Conservation (phyloP, 2,113 vertebrate species). For the Pampusana beccarii region DNA sequence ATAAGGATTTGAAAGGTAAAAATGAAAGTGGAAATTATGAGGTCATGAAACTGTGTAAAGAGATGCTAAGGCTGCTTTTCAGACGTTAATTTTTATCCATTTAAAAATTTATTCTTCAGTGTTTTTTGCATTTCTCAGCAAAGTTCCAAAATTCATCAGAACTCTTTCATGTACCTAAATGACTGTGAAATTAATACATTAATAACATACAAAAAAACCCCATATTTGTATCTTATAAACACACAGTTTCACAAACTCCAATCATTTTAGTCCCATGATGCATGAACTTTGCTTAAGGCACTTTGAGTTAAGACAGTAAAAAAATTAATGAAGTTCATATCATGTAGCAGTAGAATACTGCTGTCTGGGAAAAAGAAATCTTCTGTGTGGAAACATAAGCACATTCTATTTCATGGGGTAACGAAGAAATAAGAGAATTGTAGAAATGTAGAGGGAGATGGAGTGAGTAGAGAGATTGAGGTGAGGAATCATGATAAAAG, state of each 20-base stretch:
- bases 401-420: not conserved
- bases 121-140: conserved; percentile 7
- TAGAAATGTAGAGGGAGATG: not conserved
- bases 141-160: conserved; percentile 32
- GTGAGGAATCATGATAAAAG: not conserved
- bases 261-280: conserved; percentile 22
- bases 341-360: conserved; percentile 32
- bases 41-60: not conserved
- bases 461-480: not conserved
- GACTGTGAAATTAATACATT: conserved; percentile 50
- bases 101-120: not conserved
- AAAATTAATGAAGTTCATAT: conserved; percentile 63
- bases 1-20: not conserved
- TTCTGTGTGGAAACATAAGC: not conserved
- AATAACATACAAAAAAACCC: not conserved
- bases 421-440: not conserved
- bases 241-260: conserved; percentile 17
- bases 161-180: conserved; percentile 21
- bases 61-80: not conserved
- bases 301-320: conserved; percentile 36
- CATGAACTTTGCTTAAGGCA: conserved; percentile 19
- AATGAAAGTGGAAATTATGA: not conserved
- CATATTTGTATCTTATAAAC: not conserved
- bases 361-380: not conserved
- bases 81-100: not conserved